Conservation (phyloP, 2,888 invertebrate species). For the Ligdia adustata region DNA sequence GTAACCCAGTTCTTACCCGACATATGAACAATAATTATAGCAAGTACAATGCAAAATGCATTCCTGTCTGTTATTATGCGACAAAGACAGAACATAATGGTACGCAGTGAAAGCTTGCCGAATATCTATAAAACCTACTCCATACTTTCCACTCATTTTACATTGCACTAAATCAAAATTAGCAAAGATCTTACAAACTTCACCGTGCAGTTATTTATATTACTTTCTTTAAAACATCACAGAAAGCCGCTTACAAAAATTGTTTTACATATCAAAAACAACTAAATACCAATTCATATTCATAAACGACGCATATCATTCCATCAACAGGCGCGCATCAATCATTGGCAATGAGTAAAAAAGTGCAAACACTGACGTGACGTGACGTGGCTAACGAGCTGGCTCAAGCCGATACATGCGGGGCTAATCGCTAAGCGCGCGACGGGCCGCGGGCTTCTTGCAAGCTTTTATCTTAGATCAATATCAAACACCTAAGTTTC, state of each 20-base stretch:
- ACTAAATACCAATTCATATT: constrained; percentile 20
- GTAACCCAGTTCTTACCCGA: constrained; percentile 15
- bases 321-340: constrained; percentile 26
- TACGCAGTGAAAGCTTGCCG: background rate
- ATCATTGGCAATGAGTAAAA: constrained; percentile 27
- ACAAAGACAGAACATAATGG: background rate
- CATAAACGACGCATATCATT: constrained; percentile 24
- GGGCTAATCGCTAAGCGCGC: constrained; percentile 16
- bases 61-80: constrained; percentile 12
- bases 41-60: constrained; percentile 5
- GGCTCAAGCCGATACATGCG: constrained; percentile 4
- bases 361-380: constrained; percentile 24
- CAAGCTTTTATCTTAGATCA: constrained; percentile 5
- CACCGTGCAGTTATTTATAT: no score
- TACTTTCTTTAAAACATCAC: background rate
- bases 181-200: no score
- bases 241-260: background rate
- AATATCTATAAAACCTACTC: no score
- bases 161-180: no score
- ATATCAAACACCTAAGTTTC: background rate
- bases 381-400: constrained; percentile 25
- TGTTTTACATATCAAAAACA: constrained; percentile 7
- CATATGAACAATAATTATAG: background rate
- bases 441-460: constrained; percentile 10
- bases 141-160: no score